Evolutionary conservation across 2,797 vertebrate genomes (phyloP).

Genomic region (Cyprinella venusta): DNA sequence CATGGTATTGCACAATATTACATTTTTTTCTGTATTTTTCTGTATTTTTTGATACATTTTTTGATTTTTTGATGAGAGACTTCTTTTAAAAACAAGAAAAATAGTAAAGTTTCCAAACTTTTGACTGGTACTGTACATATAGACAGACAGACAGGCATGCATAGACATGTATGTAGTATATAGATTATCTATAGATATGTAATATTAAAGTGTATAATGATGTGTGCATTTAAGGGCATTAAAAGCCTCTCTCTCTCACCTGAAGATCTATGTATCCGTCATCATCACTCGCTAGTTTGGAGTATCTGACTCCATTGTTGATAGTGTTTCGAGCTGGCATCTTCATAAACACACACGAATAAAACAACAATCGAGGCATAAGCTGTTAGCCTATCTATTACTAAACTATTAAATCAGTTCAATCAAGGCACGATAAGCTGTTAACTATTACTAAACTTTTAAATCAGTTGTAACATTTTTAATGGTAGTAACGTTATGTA

Average conservation of each 20-base stretch:
- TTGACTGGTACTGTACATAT: too few species aligned
- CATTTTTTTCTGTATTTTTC: too few species aligned
- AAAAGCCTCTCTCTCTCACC: conserved; percentile 67
- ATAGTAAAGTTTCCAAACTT: too few species aligned
- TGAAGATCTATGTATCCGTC: conserved; percentile 97
- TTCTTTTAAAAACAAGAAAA: too few species aligned
- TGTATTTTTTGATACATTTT: too few species aligned
- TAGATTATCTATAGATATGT: too few species aligned
- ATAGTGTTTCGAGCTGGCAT: conserved; percentile 88
- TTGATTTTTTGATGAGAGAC: too few species aligned
- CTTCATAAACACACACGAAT: conserved; percentile 56
- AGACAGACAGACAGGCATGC: neutral
- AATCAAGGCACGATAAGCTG: neutral
- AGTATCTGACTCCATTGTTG: conserved; percentile 86
- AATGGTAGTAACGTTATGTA: neutral
- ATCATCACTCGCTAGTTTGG: conserved; percentile 87
- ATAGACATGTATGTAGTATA: neutral
- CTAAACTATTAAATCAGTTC: neutral
- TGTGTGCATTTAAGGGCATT: neutral
- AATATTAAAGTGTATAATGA: neutral
- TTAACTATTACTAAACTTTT: too few species aligned
- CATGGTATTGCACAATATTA: too few species aligned
- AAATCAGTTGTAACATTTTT: neutral
- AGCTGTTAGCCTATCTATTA: neutral
- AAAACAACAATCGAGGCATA: neutral